phyloP scores from a whole-genome alignment of 1,140 invertebrate species.

The Cecropterus lyciades region DNA sequence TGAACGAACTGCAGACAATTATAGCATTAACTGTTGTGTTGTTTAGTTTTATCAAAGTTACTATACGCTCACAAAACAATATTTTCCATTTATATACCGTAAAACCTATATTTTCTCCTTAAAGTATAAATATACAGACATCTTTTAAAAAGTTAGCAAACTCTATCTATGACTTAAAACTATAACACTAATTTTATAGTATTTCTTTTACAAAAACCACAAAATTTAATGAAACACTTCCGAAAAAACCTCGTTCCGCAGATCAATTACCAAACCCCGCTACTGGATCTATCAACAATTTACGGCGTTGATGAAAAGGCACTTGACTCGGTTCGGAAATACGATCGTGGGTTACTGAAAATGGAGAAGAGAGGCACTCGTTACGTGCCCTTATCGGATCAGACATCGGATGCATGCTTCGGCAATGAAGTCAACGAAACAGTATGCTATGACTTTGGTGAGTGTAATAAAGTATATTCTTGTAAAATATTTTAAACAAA shows the following conservation, averaged over 20 bases:
- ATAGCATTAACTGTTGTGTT: too few relatives aligned
- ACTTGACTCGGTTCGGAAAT: conserved; percentile 44
- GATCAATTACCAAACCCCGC: conserved; percentile 66
- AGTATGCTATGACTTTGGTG: conserved; percentile 58
- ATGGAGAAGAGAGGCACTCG: conserved; percentile 48
- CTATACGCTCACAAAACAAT: too few relatives aligned
- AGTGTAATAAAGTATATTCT: conserved; percentile 22
- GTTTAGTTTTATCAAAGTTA: too few relatives aligned
- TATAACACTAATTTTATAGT: too few relatives aligned
- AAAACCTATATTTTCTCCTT: too few relatives aligned
- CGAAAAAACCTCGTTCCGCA: conserved; percentile 33
- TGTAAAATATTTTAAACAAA: too few relatives aligned
- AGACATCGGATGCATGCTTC: conserved; percentile 43
- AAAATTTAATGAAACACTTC: too few relatives aligned
- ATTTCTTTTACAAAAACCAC: neutral
- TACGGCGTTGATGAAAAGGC: conserved; percentile 57
- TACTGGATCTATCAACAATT: conserved; percentile 60
- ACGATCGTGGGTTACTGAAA: conserved; percentile 50
- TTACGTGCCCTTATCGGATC: conserved; percentile 45
- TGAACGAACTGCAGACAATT: too few relatives aligned
- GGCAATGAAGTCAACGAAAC: conserved; percentile 48
- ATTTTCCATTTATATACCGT: too few relatives aligned
- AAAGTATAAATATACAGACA: too few relatives aligned
- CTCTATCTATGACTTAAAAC: too few relatives aligned
- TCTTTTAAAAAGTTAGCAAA: too few relatives aligned